Base-by-base conservation (phyloP, 2,888 invertebrate species). In the Netelia melanura region DNA sequence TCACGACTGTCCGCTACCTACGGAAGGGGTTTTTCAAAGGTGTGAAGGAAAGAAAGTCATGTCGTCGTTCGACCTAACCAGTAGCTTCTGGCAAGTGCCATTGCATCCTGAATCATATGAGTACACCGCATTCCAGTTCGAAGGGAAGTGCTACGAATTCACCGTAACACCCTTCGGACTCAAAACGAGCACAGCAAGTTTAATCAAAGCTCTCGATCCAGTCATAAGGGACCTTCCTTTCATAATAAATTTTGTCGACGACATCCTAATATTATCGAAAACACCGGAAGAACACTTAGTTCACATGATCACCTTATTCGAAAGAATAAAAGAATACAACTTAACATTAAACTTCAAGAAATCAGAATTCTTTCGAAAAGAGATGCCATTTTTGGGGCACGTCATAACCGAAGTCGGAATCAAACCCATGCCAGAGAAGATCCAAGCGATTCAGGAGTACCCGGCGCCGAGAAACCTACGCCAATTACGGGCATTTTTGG, bases 351-450 rank as follows among this genome's bases (percentile, higher is more conserved):
- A 90, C 65, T 64, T 87, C 0, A 76, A 61, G 3, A 90, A 91
- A 81, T 90, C 89, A 38, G 62, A 79, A 17, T 89, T 91, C 84
- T 89, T 81, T 8, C 72, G 77, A 14, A 64, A 68, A 11, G 54
- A 87, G 67, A 76, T 92, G 0, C 74, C 87, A n/a, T 90, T 88
- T 65, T 79, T 92, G n/a, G 91, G 92, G 6, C 89, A 90, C 78
- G 56, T 86, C 0, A 81, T 91, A 8, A 80, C 78, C 11, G 38
- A 58, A 10, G 70, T 84, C 0, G 88, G 88, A n/a, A 78, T 91
- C 0, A 25, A 54, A 17, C 80, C 71, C 1, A 58, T 62, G 3
- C 54, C 38, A 1, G 64, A 71, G 8, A 79, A 80, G 52, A 14
- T 72, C 17, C 43, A 23, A 6, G 84, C 85, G 1, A 81, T 81